Base-by-base conservation (phyloP, 2,797 vertebrate genomes). In the Pagetopsis macropterus region DNA sequence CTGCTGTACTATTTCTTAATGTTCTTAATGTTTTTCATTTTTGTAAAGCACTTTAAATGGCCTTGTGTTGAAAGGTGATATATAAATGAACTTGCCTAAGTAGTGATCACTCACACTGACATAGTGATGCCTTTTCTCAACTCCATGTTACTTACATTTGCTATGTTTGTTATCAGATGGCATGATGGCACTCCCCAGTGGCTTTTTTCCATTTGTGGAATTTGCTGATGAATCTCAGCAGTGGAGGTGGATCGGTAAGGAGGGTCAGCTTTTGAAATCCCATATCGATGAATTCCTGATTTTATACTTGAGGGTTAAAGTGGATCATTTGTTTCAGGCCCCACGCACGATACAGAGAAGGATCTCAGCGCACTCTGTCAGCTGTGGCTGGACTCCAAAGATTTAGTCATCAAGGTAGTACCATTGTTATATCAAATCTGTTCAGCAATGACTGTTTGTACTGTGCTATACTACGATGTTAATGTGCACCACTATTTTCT, bases 341-440 rank as follows among this genome's bases (percentile, higher is more conserved):
- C 95, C 19, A 95, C 92, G 79, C 95, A 96, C 83, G 97, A 99
- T 49, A 93, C 94, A 16, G 97, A 99, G 89, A 98, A 98, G 85
- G 98, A 99, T 65, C 91, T 99, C 72, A 94, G 94, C 84, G 96
- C 95, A 0, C 94, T 99, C 33, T 99, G 96, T 86, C 97, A 98
- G 72, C 93, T 98, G 52, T 99, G 98, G 98, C 84, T 99, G 76
- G 98, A 99, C 88, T 97, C 97, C 37, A 99, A 98, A 93, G 98
- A 99, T 89, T 95, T 99, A 65, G 89, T 94, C 3, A 96, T 97
- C 87, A 99, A 99, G 96, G 98, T 99, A 84, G 14, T 8, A n/a
- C 17, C 61, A 40, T n/a, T 15, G 14, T 50, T 49, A 14, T 64
- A 14, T 51, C 1, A 40, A 56, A 44, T 3, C 19, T 9, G 43